A percentile compares a stretch with the other conserved stretches of the same genome.
phyloP scores from a whole-genome alignment of 2,888 invertebrate species.

The Laothoe populi region DNA sequence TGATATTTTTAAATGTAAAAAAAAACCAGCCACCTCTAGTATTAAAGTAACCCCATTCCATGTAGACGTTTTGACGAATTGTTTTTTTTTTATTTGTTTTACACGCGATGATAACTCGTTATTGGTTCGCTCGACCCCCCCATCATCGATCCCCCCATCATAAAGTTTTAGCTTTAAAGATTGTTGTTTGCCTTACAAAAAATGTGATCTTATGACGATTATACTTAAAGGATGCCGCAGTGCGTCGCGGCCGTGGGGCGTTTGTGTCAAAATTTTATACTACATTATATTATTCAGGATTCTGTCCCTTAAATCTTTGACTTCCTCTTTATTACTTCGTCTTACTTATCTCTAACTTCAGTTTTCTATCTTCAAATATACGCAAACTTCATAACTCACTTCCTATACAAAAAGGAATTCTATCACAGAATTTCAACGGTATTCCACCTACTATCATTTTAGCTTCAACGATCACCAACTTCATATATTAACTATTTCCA shows the following conservation, averaged over 20 bases:
- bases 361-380: background rate
- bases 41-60: constrained; percentile 69
- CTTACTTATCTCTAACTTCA: background rate
- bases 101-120: constrained; percentile 51
- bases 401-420: no score
- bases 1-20: constrained; percentile 43
- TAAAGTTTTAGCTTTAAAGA: constrained; percentile 83
- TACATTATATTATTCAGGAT: background rate
- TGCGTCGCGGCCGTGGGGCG: constrained; percentile 55
- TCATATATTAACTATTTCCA: no score
- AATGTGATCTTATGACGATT: constrained; percentile 84
- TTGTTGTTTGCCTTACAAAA: constrained; percentile 84
- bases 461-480: no score
- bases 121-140: constrained; percentile 64
- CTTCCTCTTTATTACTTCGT: background rate
- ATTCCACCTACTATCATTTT: no score
- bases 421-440: no score
- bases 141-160: constrained; percentile 56
- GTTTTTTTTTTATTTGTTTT: constrained; percentile 37
- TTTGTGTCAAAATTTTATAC: background rate
- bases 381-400: no score
- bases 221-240: constrained; percentile 74
- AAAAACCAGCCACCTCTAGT: constrained; percentile 56
- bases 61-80: constrained; percentile 42
- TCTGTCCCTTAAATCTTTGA: background rate